phyloP scores from a whole-genome alignment of 2,113 vertebrate species.

The Nycticebus coucang region DNA sequence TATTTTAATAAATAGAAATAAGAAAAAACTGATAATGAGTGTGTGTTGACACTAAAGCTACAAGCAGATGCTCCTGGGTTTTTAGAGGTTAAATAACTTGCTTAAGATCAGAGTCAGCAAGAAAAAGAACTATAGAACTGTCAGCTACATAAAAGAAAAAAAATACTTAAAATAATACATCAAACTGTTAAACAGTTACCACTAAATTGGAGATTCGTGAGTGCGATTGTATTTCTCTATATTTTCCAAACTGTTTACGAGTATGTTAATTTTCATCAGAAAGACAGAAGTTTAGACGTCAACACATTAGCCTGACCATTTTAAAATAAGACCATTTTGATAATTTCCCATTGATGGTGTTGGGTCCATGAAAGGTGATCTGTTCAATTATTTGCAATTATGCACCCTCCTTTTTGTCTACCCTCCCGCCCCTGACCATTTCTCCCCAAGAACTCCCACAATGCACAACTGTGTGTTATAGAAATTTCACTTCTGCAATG shows the following conservation, averaged over 20 bases:
- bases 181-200: not conserved
- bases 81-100: not conserved
- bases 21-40: not conserved
- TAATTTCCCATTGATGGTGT: not conserved
- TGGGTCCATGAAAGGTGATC: not conserved
- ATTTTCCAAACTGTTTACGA: not conserved
- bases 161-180: not conserved
- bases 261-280: not conserved
- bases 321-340: not conserved
- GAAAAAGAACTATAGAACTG: not conserved
- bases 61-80: not conserved
- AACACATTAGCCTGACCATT: not conserved
- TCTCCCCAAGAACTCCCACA: not conserved
- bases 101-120: not conserved
- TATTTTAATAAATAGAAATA: not conserved
- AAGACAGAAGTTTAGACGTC: not conserved
- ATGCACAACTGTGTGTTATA: not conserved
- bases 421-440: not conserved
- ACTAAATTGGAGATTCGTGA: not conserved
- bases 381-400: not conserved
- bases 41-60: no score
- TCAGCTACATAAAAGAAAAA: not conserved
- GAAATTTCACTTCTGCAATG: not conserved
- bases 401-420: not conserved
- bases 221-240: not conserved